Conservation (phyloP, 2,113 vertebrate genomes). For the Clarias magur region DNA sequence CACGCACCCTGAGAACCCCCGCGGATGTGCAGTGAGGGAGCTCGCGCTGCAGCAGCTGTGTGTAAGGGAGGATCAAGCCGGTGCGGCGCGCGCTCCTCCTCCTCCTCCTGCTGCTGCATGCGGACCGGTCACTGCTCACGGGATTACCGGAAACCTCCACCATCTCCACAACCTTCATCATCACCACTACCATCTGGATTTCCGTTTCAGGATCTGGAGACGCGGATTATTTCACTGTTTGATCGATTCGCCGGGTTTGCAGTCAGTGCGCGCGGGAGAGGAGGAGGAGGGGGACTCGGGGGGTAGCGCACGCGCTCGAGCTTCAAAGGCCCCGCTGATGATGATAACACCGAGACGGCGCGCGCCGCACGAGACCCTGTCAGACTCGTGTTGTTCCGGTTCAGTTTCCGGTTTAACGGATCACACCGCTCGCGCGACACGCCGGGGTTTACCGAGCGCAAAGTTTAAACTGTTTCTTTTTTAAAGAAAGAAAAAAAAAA, state of each 20-base stretch:
- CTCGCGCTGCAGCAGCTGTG: conserved; percentile 6
- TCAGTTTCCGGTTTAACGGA: not conserved
- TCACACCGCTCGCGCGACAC: not conserved
- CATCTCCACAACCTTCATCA: not conserved
- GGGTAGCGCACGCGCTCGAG: not conserved
- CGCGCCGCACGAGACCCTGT: not conserved
- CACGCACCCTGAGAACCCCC: too few species aligned
- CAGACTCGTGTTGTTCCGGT: not conserved
- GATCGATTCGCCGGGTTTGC: not conserved
- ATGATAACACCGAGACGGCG: not conserved
- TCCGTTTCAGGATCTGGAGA: not conserved
- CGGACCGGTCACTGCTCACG: conserved; percentile 4
- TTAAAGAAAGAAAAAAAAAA: too few species aligned
- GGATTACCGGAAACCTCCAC: not conserved
- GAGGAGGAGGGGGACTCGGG: not conserved
- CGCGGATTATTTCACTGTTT: not conserved
- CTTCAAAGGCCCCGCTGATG: not conserved
- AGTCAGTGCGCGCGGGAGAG: not conserved
- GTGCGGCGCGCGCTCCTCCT: not conserved
- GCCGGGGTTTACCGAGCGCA: not conserved
- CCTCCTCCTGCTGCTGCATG: not conserved
- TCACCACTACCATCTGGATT: conserved; percentile 1
- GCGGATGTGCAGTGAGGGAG: not conserved
- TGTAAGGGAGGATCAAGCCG: not conserved
- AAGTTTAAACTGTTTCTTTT: not conserved